Percentiles rank a stretch among this genome's conserved stretches.
These are phyloP conservation scores for Drosophila austrosaltans DNA, from an alignment of 2,888 invertebrate genomes.

Conservation along the genomic window DNA sequence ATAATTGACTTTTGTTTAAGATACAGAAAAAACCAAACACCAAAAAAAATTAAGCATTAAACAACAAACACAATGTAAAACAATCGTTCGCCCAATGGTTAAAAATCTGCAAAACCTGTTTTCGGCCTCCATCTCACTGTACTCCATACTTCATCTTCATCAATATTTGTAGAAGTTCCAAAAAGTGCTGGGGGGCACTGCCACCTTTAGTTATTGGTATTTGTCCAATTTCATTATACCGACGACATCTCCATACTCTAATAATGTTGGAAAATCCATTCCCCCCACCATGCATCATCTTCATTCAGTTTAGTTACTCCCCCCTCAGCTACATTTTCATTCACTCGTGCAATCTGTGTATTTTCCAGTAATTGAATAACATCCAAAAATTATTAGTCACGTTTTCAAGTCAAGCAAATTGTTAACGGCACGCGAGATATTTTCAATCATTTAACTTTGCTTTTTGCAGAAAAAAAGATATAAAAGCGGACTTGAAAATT, in stretches of 20 bases:
- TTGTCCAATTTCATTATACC: neutral
- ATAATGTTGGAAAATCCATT: no score
- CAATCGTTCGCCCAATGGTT: conserved; percentile 53
- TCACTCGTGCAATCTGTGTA: no score
- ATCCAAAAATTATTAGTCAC: neutral
- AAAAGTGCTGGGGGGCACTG: neutral
- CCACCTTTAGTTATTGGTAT: no score
- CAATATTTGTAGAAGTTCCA: conserved; percentile 3
- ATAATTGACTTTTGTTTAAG: conserved; percentile 38
- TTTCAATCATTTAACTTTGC: neutral
- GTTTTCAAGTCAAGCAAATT: neutral
- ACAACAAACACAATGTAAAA: conserved; percentile 22
- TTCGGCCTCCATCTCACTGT: conserved; percentile 32
- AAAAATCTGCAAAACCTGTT: conserved; percentile 60
- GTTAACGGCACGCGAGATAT: neutral
- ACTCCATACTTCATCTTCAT: conserved; percentile 15
- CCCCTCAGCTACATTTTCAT: no score
- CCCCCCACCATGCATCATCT: no score
- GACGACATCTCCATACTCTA: neutral
- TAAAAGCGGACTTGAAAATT: no score
- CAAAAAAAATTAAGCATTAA: neutral
- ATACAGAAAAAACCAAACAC: conserved; percentile 34
- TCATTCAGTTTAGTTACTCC: no score
- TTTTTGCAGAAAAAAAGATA: neutral
- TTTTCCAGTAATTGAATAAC: no score